phyloP scores from a whole-genome alignment of 2,888 invertebrate genomes.

The Cryptus viduatorius region DNA sequence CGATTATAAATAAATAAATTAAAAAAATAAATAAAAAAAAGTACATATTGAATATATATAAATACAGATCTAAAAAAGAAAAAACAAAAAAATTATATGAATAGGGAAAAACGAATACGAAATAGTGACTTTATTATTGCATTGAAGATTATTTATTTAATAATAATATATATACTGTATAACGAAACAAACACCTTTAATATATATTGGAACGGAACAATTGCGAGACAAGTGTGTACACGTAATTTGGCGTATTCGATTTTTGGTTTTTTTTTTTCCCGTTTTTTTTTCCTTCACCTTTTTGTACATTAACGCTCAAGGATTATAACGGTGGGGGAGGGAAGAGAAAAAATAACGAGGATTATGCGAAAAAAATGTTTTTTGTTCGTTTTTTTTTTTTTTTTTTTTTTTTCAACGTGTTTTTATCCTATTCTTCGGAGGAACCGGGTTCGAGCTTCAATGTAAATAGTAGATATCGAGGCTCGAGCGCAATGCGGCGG shows the following conservation, averaged over 20 bases:
- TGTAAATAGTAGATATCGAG: slow-evolving; percentile 67
- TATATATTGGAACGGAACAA: slow-evolving; percentile 64
- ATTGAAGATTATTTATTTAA: slow-evolving; percentile 85
- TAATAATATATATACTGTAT: slow-evolving; percentile 75
- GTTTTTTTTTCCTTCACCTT: slow-evolving; percentile 36
- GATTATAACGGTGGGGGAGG: slow-evolving; percentile 28
- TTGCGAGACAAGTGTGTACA: slow-evolving; percentile 46
- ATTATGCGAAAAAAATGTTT: slow-evolving; percentile 27
- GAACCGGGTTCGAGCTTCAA: slow-evolving; percentile 41
- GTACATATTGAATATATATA: slow-evolving; percentile 75
- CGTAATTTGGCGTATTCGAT: slow-evolving; percentile 36
- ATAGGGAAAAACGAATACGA: slow-evolving; percentile 73
- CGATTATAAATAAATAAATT: slow-evolving; percentile 78
- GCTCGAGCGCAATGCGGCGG: slow-evolving; percentile 60
- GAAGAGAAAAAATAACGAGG: slow-evolving; percentile 4
- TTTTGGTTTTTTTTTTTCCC: slow-evolving; percentile 38
- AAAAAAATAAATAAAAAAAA: slow-evolving; percentile 67
- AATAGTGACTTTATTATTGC: slow-evolving; percentile 83
- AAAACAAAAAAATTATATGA: slow-evolving; percentile 61
- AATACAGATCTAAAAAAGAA: slow-evolving; percentile 74
- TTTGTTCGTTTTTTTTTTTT: slow-evolving; percentile 6
- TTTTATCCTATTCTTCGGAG: slow-evolving; percentile 21
- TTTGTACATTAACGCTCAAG: slow-evolving; percentile 64
- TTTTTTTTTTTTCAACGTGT: slow-evolving; percentile 19
- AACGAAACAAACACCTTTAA: slow-evolving; percentile 50